Conservation (phyloP, 35 echinoderm and acorn worm species). For the Hemicentrotus pulcherrimus region DNA sequence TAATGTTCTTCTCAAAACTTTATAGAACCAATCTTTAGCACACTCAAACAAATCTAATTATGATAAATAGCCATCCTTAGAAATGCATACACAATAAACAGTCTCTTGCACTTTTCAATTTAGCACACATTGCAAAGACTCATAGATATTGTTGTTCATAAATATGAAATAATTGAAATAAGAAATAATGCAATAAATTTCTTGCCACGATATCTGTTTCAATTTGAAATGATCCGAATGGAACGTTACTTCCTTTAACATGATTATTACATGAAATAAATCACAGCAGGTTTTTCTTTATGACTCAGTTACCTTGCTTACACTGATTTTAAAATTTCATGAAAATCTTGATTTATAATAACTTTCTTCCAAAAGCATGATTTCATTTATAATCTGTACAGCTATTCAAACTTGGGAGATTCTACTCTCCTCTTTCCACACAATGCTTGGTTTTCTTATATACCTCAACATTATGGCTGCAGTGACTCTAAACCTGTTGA, state of each 20-base stretch:
- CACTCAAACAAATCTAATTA: background rate
- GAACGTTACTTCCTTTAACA: background rate
- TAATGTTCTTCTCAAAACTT: too few species aligned
- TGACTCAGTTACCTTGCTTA: background rate
- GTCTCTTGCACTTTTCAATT: background rate
- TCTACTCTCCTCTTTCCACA: background rate
- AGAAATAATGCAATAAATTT: background rate
- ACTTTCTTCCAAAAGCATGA: background rate
- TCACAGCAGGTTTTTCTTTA: background rate
- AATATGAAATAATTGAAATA: constrained; percentile 5
- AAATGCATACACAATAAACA: background rate
- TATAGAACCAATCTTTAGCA: too few species aligned
- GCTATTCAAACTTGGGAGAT: background rate
- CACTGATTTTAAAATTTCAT: background rate
- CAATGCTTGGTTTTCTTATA: background rate
- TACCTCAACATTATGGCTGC: background rate
- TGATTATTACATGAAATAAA: background rate
- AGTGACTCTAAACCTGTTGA: background rate
- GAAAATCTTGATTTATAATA: background rate
- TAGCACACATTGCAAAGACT: constrained; percentile 11
- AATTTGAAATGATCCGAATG: background rate
- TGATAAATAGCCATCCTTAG: background rate
- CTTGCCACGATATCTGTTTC: background rate
- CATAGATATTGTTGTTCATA: background rate
- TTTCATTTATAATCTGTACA: background rate